These are phyloP conservation scores for Dicrurus megarhynchus DNA, from an alignment of 2,113 vertebrate genomes.

Conservation along the genomic window DNA sequence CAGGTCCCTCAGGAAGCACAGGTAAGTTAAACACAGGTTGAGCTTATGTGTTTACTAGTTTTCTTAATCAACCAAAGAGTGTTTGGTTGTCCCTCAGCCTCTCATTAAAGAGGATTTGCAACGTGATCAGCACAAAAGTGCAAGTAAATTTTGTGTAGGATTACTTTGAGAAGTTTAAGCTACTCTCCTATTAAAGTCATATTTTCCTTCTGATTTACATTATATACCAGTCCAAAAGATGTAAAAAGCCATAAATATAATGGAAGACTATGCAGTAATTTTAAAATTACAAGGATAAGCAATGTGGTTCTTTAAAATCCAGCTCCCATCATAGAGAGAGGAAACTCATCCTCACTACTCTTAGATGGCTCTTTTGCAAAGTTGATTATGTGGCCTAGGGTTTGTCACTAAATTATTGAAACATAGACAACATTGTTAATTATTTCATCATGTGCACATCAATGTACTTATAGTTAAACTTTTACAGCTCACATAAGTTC, in stretches of 20 bases:
- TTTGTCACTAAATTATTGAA: not conserved
- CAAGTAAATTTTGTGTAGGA: not conserved
- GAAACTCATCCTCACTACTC: not conserved
- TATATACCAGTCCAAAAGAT: not conserved
- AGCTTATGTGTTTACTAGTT: not conserved
- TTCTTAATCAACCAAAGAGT: not conserved
- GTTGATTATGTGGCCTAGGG: not conserved
- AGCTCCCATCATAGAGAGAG: not conserved
- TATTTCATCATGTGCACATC: not conserved
- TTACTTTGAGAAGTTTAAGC: not conserved
- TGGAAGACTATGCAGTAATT: not conserved
- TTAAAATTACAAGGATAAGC: not conserved
- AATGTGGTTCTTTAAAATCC: not conserved
- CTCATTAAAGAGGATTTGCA: not conserved
- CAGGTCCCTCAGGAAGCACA: constrained; percentile 95
- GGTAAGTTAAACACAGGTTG: constrained; percentile 68
- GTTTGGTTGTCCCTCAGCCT: not conserved
- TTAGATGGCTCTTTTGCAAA: not conserved
- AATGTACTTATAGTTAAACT: not conserved
- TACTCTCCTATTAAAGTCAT: not conserved
- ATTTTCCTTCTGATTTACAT: not conserved
- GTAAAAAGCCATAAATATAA: not conserved
- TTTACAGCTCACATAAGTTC: not conserved
- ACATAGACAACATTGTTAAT: not conserved
- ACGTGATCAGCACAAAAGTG: not conserved